Evolutionary conservation across 2,797 vertebrate genomes (phyloP).

Genomic region (Urophycis tenuis): DNA sequence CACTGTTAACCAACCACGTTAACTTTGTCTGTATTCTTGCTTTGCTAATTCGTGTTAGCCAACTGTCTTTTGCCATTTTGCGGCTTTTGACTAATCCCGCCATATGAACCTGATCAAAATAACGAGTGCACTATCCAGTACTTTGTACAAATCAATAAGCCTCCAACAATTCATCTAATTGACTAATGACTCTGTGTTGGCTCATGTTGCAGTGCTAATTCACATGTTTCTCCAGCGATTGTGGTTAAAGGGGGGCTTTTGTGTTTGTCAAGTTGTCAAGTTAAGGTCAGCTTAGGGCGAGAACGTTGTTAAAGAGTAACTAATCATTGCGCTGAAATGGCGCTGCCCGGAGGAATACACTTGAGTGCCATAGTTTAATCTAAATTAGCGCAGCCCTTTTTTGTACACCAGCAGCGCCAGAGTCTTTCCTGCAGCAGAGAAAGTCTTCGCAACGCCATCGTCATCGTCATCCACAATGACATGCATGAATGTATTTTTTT

Average conservation of each 20-base stretch:
- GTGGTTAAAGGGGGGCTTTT: background rate
- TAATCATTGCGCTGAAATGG: background rate
- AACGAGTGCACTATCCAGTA: background rate
- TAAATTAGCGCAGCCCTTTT: background rate
- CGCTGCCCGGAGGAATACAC: background rate
- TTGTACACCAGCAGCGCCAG: background rate
- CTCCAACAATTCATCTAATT: background rate
- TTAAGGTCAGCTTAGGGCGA: background rate
- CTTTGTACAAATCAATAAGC: background rate
- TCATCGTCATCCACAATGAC: no score
- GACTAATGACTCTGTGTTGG: background rate
- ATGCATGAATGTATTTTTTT: no score
- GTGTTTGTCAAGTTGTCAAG: background rate
- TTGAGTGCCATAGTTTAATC: background rate
- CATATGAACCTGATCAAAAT: conserved; percentile 2
- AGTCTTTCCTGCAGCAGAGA: background rate
- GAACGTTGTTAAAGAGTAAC: background rate
- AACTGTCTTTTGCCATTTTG: no score
- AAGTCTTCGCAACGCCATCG: no score
- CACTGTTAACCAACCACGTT: no score
- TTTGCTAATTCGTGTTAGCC: no score
- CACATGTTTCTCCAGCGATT: background rate
- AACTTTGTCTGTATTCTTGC: no score
- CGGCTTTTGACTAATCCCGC: background rate
- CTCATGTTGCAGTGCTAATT: background rate